Evolutionary conservation across 2,888 invertebrate genomes (phyloP).

Genomic region (Drosophila borealis): DNA sequence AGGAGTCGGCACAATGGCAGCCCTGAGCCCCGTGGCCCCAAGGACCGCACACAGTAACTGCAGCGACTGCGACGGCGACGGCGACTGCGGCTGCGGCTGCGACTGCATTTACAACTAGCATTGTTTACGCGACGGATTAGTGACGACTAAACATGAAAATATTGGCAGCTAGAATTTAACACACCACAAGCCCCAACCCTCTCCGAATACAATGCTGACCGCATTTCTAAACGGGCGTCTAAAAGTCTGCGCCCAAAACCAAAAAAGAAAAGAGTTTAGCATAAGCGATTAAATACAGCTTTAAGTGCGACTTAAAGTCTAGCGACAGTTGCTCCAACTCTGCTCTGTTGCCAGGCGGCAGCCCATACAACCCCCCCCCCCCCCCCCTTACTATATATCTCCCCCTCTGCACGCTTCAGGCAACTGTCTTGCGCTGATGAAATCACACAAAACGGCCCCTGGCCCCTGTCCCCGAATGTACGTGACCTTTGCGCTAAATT

Average conservation of each 20-base stretch:
- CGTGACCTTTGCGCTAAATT: constrained; percentile 75
- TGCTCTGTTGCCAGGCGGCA: constrained; percentile 30
- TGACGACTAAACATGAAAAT: constrained; percentile 70
- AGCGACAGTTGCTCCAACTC: constrained; percentile 1
- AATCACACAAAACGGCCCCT: constrained; percentile 37
- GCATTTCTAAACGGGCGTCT: constrained; percentile 46
- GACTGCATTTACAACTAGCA: constrained; percentile 27
- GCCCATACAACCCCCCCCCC: background rate
- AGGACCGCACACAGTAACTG: constrained; percentile 23
- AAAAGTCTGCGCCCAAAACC: constrained; percentile 28
- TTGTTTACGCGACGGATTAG: constrained; percentile 73
- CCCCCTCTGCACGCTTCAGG: background rate
- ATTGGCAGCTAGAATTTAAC: constrained; percentile 57
- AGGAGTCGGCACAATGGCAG: constrained; percentile 60
- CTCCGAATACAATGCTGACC: constrained; percentile 61
- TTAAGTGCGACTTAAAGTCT: constrained; percentile 35
- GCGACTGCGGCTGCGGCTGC: background rate
- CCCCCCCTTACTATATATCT: background rate
- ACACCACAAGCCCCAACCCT: background rate
- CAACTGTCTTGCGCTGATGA: constrained; percentile 41
- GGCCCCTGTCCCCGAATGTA: constrained; percentile 38
- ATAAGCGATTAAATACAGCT: constrained; percentile 39
- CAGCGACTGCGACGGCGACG: background rate
- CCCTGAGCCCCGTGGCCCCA: constrained; percentile 28
- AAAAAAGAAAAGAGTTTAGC: constrained; percentile 22